Evolutionary conservation across 2,797 vertebrate species (phyloP), one percentile per base, ranked within the genome.

Genomic region (Dicrostonyx torquatus): DNA sequence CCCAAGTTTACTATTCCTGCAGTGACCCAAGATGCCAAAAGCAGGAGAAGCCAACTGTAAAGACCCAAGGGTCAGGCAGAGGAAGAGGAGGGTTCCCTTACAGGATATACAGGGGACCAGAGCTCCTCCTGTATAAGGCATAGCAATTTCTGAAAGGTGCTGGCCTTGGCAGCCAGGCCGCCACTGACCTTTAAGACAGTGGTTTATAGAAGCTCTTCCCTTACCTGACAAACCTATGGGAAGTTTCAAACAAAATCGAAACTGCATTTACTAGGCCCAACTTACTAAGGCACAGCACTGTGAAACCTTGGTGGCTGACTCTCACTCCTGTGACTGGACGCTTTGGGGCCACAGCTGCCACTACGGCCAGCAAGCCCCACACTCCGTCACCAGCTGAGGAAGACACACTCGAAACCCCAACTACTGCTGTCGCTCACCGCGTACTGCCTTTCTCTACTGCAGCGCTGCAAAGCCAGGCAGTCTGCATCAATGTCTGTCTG

Each of bases 91-190:
- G 34, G 43, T 26, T 5, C 24, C 3, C 24, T 24, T 4, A 64
- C 5, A 26, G 40, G 0, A 20, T 5, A 53, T 0, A 3, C 13
- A 53, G 12, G 29, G 18, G 17, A 48, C 22, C 1, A 34, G 2
- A 7, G 12, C 22, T 48, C 1, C 15, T n/a, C 45, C 10, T 37
- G 4, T 60, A 45, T 0, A 3, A 22, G 5, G 48, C 2, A 40
- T 0, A 15, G 37, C 17, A 72, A 80, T 29, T 60, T 76, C n/a
- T 83, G 18, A 18, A 84, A 79, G 66, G 84, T 55, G 43, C 37
- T 62, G n/a, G 79, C 40, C 70, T 37, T 62, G 72, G 72, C 77
- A 73, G 82, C 0, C 73, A n/a, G 75, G 55, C 45, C 43, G 53
- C 15, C 10, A 72, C 48, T 76, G 68, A 73, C 78, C 31, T 72